Base-by-base conservation (phyloP, 2,888 invertebrate genomes). In the Platycheirus rosarum region DNA sequence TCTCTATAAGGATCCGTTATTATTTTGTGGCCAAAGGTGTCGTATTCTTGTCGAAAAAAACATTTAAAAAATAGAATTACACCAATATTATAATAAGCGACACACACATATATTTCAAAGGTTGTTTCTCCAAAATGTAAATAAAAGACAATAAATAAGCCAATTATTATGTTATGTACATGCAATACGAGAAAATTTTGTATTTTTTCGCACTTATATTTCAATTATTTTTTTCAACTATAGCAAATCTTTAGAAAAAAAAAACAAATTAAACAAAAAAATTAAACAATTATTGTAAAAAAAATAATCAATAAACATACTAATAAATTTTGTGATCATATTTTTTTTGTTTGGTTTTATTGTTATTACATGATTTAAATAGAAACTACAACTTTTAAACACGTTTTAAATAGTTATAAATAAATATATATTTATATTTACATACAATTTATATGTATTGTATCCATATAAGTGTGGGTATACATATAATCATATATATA, bases 311-410 rank as follows among this genome's bases (percentile, higher is more conserved):
- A 74, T 57, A 80, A 44, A 70, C 66, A 70, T 3, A 70, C n/a
- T 68, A 73, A 68, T 77, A 82, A 82, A 73, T 82, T 82, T 76
- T 82, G 77, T 77, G 71, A 73, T 77, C 65, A 32, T 74, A 1
- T 60, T 37, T 62, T 53, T 62, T 40, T 48, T 68, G 57, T 51
- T 80, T 53, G 20, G 62, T 23, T 74, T 80, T 80, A 75, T 82
- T 82, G 62, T 77, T 71, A 82, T 82, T 82, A 82, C 82, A 82
- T 76, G 68, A 82, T 79, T 82, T 76, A 82, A 77, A 82, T 82
- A 82, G 82, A 82, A 82, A 82, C 77, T 82, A 77, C 68, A 82
- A 74, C 71, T 68, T 62, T 62, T 82, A 82, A 62, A 82, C 66
- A 77, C 51, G 42, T 68, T 71, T 76, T 55, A 71, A 82, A 73